phyloP scores from a whole-genome alignment of 92 coral and sea anemone species.

The Pocillopora grandis region DNA sequence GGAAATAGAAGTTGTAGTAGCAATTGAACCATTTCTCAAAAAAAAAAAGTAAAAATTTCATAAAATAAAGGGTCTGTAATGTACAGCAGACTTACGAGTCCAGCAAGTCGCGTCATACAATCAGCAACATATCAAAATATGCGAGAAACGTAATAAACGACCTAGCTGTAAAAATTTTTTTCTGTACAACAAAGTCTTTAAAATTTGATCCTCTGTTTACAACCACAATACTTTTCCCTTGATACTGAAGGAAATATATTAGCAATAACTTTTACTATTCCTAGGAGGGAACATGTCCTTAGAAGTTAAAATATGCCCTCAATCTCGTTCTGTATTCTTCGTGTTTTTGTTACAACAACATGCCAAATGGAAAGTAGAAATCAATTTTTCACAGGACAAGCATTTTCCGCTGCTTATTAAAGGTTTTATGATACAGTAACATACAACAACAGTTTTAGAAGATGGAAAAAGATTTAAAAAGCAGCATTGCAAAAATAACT shows the following conservation, averaged over 20 bases:
- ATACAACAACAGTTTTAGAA: not conserved
- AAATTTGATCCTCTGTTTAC: not conserved
- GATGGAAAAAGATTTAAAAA: not conserved
- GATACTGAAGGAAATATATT: slow-evolving; percentile 34
- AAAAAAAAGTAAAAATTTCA: not conserved
- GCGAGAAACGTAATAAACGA: not conserved
- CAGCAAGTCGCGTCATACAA: slow-evolving; percentile 10
- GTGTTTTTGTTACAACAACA: not conserved
- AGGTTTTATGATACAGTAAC: not conserved
- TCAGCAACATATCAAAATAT: not conserved
- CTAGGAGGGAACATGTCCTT: not conserved
- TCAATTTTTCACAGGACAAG: not conserved
- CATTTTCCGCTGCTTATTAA: not conserved
- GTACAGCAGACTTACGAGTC: not conserved
- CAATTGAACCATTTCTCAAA: not conserved
- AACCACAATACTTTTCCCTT: slow-evolving; percentile 8
- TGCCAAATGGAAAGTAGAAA: not conserved
- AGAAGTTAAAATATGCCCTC: not conserved
- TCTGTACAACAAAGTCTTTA: not conserved
- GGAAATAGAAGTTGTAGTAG: not conserved
- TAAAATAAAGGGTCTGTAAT: not conserved
- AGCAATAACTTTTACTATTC: slow-evolving; percentile 21
- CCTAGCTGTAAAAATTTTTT: not conserved
- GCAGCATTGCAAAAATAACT: too few relatives aligned
- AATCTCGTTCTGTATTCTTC: not conserved